Evolutionary conservation across 2,113 vertebrate genomes (phyloP), one percentile per base, ranked within the genome.

Genomic region (Entelurus aequoreus): DNA sequence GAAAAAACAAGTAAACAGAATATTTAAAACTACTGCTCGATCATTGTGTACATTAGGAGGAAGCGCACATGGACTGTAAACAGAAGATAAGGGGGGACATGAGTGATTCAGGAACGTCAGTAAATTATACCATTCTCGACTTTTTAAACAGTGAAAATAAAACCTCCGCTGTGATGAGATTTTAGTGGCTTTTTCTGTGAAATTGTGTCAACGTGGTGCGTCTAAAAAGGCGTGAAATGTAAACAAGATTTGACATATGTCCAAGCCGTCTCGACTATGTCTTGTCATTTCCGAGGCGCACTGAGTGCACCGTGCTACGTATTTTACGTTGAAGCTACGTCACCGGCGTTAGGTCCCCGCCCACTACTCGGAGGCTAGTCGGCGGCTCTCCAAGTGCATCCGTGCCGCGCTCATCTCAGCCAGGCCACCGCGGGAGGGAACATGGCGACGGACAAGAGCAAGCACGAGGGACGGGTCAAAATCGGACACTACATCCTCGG

Each of bases 391-490:
- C 12, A 60, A 19, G 63, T 61, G 66, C 80, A 36, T 84, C 72
- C 76, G 69, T 68, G 63, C 59, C 67, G 79, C 54, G 60, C 67
- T 76, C 77, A 77, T 75, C 85, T 91, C 92, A 88, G 79, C 91
- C 88, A 92, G 86, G 91, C 75, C 86, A 89, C 87, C 88, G 91
- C 90, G 85, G 91, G 80, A 97, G 28, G 91, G 80, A 97, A 96
- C 92, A 98, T 97, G 96, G 94, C 93, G 87, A 91, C 93, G 86
- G 95, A 97, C 79, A 97, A 98, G 92, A 89, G 90, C 60, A 98
- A 98, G 76, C 93, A 95, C 82, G 95, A 98, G 90, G 94, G 95
- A 75, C 92, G 95, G 83, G 94, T 97, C 77, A 98, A 98, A 90
- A 98, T 98, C 2, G 95, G 96, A 67, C 95, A 97, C 69, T 97